Evolutionary conservation across 2,113 vertebrate species (phyloP), one percentile per base, ranked within the genome.

Genomic region (Marmota flaviventris): DNA sequence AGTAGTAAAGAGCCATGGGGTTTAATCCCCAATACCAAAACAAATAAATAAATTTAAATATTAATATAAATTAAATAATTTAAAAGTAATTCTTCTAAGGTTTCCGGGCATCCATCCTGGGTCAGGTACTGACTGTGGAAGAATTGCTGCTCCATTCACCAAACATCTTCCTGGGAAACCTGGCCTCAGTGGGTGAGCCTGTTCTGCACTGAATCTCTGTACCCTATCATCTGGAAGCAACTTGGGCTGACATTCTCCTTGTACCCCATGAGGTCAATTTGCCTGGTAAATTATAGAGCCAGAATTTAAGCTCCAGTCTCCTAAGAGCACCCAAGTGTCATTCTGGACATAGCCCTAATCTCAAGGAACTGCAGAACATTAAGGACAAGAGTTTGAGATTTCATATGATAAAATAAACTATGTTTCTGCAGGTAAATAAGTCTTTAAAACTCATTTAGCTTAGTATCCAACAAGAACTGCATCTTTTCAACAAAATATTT

Each of bases 61-160:
- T 83, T 82, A 85, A 67, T 75, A 65, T 91, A 85, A 93, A 63
- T 85, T 81, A 91, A 82, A 69, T 63, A 94, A 79, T 39, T 76
- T 16, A 18, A 77, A 56, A 69, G 42, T 11, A 69, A 89, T 82
- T 91, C 72, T 48, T 42, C 18, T 65, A 82, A 85, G 20, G 17
- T 76, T 53, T n/a, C 5, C 1, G 27, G 65, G 27, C 6, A 22
- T 45, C n/a, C 9, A 69, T 20, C 4, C 58, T 29, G 45, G 67
- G 39, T 63, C 20, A 73, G 85, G 48, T n/a, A 48, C 25, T 77
- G 73, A 67, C 27, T 90, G 32, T 0, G 4, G 20, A 5, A 17
- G 9, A 56, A 17, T 51, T 9, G 1, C 48, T 22, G 70, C 37
- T 81, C 42, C 1, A 9, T 6, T 17, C 63, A 12, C 17, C 5